Evolutionary conservation across 2,888 invertebrate genomes (phyloP).

Genomic region (Epinotia bilunana): DNA sequence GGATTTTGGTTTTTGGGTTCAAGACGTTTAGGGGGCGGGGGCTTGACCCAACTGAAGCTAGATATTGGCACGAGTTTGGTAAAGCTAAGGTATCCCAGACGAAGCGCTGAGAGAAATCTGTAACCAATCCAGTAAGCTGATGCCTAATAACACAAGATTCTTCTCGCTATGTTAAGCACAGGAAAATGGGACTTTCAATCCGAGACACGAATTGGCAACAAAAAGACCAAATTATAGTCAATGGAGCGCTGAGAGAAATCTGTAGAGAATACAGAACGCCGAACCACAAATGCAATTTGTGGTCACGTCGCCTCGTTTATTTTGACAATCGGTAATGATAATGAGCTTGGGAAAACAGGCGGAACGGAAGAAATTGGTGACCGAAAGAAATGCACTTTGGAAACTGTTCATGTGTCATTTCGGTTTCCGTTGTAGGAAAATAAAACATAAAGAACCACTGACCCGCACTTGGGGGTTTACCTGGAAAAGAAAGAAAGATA

Average conservation of each 20-base stretch:
- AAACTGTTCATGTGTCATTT: slow-evolving; percentile 4
- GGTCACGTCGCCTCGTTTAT: slow-evolving; percentile 34
- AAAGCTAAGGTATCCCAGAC: no score
- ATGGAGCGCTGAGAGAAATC: slow-evolving; percentile 46
- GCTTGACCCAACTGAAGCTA: no score
- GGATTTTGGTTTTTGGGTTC: no score
- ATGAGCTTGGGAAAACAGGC: slow-evolving; percentile 30
- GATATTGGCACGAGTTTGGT: no score
- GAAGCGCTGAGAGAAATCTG: not conserved
- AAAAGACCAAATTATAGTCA: slow-evolving; percentile 48
- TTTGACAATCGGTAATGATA: slow-evolving; percentile 33
- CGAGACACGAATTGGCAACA: slow-evolving; percentile 46
- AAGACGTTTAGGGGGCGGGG: no score
- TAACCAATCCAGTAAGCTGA: not conserved
- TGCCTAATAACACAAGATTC: not conserved
- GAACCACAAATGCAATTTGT: slow-evolving; percentile 43
- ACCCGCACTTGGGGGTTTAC: not conserved
- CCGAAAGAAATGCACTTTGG: slow-evolving; percentile 5
- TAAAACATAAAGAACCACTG: not conserved
- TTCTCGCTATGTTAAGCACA: not conserved
- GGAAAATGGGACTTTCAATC: not conserved
- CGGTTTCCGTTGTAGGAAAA: not conserved
- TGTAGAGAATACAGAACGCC: slow-evolving; percentile 28
- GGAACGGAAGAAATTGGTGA: slow-evolving; percentile 7
- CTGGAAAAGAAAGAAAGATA: no score